Conservation (phyloP, 2,113 vertebrate species). For the Chaetura pelagica region DNA sequence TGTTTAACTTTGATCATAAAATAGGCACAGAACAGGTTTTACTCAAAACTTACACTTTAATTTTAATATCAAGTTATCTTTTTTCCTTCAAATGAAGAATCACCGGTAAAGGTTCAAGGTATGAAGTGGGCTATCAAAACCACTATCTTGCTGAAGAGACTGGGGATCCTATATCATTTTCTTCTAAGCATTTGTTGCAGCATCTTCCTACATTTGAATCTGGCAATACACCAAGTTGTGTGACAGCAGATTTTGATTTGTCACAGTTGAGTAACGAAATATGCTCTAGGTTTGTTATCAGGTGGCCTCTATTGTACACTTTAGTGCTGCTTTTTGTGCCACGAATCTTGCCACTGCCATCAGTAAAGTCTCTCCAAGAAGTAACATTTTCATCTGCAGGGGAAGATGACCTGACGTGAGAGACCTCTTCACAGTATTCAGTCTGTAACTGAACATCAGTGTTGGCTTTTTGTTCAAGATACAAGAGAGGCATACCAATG, state of each 20-base stretch:
- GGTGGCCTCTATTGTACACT: background rate
- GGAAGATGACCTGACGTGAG: background rate
- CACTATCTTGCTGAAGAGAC: constrained; percentile 81
- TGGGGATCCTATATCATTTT: constrained; percentile 36
- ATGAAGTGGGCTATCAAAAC: constrained; percentile 80
- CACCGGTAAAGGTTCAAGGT: constrained; percentile 8
- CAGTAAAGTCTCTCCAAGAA: background rate
- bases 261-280: background rate
- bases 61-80: background rate
- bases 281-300: background rate
- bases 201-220: background rate
- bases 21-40: background rate
- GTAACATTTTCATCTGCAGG: background rate
- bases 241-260: background rate
- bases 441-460: background rate
- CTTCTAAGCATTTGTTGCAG: constrained; percentile 24
- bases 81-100: background rate
- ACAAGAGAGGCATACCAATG: constrained; percentile 1
- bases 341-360: background rate
- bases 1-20: background rate
- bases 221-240: background rate
- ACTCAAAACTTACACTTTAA: background rate
- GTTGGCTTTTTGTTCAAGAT: constrained; percentile 6
- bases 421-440: background rate
- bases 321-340: background rate